Evolutionary conservation across 1,140 invertebrate genomes (phyloP), one percentile per base, ranked within the genome.

Genomic region (Rhysida immarginata): DNA sequence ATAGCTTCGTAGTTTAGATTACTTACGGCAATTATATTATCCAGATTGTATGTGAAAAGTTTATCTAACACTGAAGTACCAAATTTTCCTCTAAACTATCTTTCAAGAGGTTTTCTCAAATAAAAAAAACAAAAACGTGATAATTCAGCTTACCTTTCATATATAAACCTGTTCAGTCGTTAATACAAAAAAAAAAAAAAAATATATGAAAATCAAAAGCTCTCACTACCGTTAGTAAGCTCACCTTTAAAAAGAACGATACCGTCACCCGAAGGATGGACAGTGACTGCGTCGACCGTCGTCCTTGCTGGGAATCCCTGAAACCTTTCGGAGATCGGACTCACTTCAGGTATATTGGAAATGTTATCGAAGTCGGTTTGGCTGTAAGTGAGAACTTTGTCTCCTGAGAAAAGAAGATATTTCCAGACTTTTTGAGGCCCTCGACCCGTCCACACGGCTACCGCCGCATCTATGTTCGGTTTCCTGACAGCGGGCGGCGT

Each of bases 191-290:
- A 55, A 55, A 55, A 54, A 54, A 5, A n/a, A n/a, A n/a, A n/a
- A n/a, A n/a, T n/a, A n/a, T n/a, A n/a, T n/a, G n/a, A n/a, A n/a
- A n/a, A n/a, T n/a, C 29, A 35, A 35, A 35, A 35, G 16, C 16
- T 8, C 29, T 35, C 16, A 35, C 16, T 35, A 8, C 20, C 13
- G 43, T 35, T 35, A 35, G n/a, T n/a, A n/a, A 8, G 11, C 53
- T 23, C 23, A 54, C 53, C 43, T 45, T 54, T 54, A 25, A 54
- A 35, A 24, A 54, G 26, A 21, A 54, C 53, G 16, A 54, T n/a
- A 43, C 53, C 53, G 24, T 54, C 53, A 5, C 53, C 53, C 2
- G 53, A 54, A 11, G 53, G 53, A 45, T 54, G 53, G n/a, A 54
- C 53, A 3, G 53, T 54, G 21, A 54, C 43, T 23, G 53, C 53